A percentile compares a stretch with the other conserved stretches of the same genome.
Conservation (phyloP, 2,797 vertebrate genomes). For the Acanthurus lineatus region DNA sequence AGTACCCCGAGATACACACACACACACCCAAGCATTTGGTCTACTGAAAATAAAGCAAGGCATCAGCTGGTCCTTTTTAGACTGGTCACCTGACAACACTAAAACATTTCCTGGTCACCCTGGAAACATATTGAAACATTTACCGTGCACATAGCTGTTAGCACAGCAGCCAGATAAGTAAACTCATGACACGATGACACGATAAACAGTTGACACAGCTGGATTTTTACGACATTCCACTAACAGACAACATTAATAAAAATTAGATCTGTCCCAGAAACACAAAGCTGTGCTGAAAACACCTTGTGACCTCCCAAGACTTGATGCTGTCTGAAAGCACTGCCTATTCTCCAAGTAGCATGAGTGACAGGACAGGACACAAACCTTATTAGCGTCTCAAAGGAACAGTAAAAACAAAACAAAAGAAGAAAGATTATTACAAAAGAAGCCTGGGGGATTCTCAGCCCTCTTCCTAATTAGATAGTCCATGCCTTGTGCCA, state of each 20-base stretch:
- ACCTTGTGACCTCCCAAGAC: background rate
- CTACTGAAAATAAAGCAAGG: slow-evolving; percentile 63
- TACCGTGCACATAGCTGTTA: slow-evolving; percentile 50
- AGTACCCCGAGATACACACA: background rate
- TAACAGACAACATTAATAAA: slow-evolving; percentile 28
- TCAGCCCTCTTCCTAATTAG: slow-evolving; percentile 72
- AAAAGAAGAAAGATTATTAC: slow-evolving; percentile 56
- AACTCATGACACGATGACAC: slow-evolving; percentile 49
- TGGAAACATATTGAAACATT: slow-evolving; percentile 72
- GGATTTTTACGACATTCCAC: slow-evolving; percentile 27
- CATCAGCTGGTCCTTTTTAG: slow-evolving; percentile 69
- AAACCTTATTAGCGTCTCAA: slow-evolving; percentile 63
- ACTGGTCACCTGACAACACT: slow-evolving; percentile 60
- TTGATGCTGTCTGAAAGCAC: slow-evolving; percentile 4
- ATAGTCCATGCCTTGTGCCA: slow-evolving; percentile 68
- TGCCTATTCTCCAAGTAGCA: slow-evolving; percentile 3
- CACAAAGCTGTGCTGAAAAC: slow-evolving; percentile 17
- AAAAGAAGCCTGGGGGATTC: slow-evolving; percentile 68
- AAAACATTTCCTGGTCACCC: slow-evolving; percentile 70
- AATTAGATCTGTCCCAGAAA: slow-evolving; percentile 10
- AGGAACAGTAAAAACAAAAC: slow-evolving; percentile 54
- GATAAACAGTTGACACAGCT: slow-evolving; percentile 45
- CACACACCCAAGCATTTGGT: background rate
- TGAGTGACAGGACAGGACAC: slow-evolving; percentile 47
- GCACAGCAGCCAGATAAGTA: slow-evolving; percentile 57